Base-by-base conservation (phyloP, 2,113 vertebrate genomes). In the Calidris pugnax region DNA sequence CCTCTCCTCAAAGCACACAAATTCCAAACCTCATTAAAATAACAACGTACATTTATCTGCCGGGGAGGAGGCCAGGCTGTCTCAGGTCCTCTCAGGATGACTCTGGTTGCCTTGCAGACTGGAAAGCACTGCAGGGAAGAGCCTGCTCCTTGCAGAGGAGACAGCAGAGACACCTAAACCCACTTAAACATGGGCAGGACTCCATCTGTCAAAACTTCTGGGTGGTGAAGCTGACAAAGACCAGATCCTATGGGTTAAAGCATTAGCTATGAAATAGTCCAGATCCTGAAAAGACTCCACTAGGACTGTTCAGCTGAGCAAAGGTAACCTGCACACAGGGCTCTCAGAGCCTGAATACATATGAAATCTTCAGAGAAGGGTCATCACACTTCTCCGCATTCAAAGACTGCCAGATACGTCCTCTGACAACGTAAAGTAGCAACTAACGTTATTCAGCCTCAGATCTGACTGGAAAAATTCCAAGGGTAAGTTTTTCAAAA, bases 161-260 rank as follows among this genome's bases (percentile, higher is more conserved):
- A 8, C 27, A 63, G 33, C 35, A 57, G 77, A 81, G 51, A 63
- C 18, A 41, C 35, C 33, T 1, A 0, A 79, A n/a, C 7, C 59
- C 22, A 17, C 51, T 47, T 37, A 41, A 6, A 6, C 1, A 1
- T 0, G 0, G 39, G 32, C 68, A 48, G 3, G 23, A 41, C 75
- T 88, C 26, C n/a, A 77, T 27, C 33, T 74, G 45, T 47, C 47
- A 85, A 79, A 59, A 21, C 13, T 16, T 30, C 50, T 76, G 50
- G 17, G 5, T 33, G 41, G 41, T 5, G 6, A 66, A 88, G n/a
- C 23, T 78, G 63, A 75, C 9, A 20, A 83, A 76, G 37, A 57
- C 28, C 75, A 80, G 82, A 53, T 56, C 62, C 48, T 78, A 14
- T 1, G 1, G 12, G 8, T 91, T 89, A 78, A 85, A 89, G 27